phyloP scores from a whole-genome alignment of 2,888 invertebrate genomes.

The Caradrina clavipalpis region DNA sequence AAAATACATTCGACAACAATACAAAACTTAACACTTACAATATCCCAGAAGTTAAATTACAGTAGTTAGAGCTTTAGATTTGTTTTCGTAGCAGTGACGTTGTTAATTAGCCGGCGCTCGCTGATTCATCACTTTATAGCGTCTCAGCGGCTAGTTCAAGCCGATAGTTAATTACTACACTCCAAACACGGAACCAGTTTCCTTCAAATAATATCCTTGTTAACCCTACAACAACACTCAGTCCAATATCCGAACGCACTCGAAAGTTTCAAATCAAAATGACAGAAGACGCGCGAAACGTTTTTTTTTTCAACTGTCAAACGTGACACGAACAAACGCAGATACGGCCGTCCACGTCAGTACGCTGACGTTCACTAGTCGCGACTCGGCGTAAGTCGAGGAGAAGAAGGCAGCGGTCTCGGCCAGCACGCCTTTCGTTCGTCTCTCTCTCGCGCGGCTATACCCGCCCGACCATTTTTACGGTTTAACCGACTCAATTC shows the following conservation, averaged over 20 bases:
- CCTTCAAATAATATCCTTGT: slow-evolving; percentile 63
- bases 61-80: slow-evolving; percentile 79
- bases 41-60: slow-evolving; percentile 75
- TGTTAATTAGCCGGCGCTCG: slow-evolving; percentile 89
- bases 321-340: slow-evolving; percentile 76
- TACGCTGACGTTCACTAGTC: slow-evolving; percentile 89
- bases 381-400: slow-evolving; percentile 89
- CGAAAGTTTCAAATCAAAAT: slow-evolving; percentile 81
- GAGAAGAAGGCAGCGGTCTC: slow-evolving; percentile 91
- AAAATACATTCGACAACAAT: slow-evolving; percentile 14
- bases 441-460: slow-evolving; percentile 88
- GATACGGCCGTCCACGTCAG: slow-evolving; percentile 88
- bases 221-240: slow-evolving; percentile 72
- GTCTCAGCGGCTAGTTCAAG: slow-evolving; percentile 86
- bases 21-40: slow-evolving; percentile 80
- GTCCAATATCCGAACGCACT: slow-evolving; percentile 79
- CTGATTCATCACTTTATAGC: slow-evolving; percentile 90
- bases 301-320: slow-evolving; percentile 85
- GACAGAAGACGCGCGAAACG: slow-evolving; percentile 88
- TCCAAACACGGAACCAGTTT: slow-evolving; percentile 77
- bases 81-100: slow-evolving; percentile 88
- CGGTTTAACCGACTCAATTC: slow-evolving; percentile 90
- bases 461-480: slow-evolving; percentile 90
- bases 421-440: slow-evolving; percentile 89
- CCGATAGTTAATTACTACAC: slow-evolving; percentile 82